A percentile compares a stretch with the other conserved stretches of the same genome.
phyloP scores from a whole-genome alignment of 2,888 invertebrate genomes.

The Drosophila dives region DNA sequence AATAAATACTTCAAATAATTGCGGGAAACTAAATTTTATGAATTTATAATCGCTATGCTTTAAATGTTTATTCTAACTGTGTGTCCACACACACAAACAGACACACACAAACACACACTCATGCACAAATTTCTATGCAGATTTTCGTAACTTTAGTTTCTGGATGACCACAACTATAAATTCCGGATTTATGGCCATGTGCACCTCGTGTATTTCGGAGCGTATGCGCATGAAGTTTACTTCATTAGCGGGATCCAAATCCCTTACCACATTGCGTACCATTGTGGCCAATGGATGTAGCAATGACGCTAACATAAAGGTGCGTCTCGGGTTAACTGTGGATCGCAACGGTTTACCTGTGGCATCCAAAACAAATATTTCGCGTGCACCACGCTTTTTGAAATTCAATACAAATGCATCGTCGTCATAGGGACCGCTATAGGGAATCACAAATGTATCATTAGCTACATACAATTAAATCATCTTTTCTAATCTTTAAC shows the following conservation, averaged over 20 bases:
- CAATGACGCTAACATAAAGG: slow-evolving; percentile 21
- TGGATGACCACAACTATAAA: slow-evolving; percentile 63
- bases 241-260: slow-evolving; percentile 72
- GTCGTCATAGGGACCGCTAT: slow-evolving; percentile 46
- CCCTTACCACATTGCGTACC: slow-evolving; percentile 73
- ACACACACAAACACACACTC: background rate
- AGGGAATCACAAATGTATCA: background rate
- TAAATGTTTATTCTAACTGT: background rate
- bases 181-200: slow-evolving; percentile 50
- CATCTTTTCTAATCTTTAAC: background rate
- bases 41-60: background rate
- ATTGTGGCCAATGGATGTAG: slow-evolving; percentile 52
- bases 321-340: slow-evolving; percentile 50
- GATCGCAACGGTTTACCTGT: slow-evolving; percentile 54
- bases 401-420: slow-evolving; percentile 60
- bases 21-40: background rate
- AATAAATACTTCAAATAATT: background rate
- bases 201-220: slow-evolving; percentile 49
- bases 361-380: slow-evolving; percentile 62
- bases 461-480: background rate
- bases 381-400: slow-evolving; percentile 49
- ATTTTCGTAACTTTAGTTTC: slow-evolving; percentile 25
- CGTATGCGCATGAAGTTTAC: slow-evolving; percentile 67
- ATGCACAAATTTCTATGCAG: background rate
- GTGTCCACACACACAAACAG: slow-evolving; percentile 2